A percentile compares a stretch with the other conserved stretches of the same genome.
These are phyloP conservation scores for Creontiades dilutus DNA, from an alignment of 2,888 invertebrate species.

Conservation along the genomic window DNA sequence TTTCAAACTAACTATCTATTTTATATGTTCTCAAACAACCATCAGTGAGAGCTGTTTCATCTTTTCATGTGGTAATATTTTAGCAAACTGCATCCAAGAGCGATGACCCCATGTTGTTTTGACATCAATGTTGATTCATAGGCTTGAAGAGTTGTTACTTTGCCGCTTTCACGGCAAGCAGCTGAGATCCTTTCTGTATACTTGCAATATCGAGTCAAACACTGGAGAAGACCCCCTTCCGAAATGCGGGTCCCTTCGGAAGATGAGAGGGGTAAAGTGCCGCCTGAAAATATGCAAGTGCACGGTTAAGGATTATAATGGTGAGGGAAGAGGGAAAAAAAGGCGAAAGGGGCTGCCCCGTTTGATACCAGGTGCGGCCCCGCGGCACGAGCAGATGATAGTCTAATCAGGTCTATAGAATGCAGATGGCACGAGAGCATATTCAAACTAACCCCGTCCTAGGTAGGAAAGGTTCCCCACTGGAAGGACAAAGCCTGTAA, in stretches of 20 bases:
- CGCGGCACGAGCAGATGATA: constrained; percentile 70
- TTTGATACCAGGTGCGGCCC: constrained; percentile 50
- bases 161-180: no score
- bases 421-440: constrained; percentile 71
- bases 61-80: no score
- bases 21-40: no score
- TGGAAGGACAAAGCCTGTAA: constrained; percentile 52
- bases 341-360: not conserved
- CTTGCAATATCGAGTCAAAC: constrained; percentile 7
- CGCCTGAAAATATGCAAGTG: constrained; percentile 66
- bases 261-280: constrained; percentile 53
- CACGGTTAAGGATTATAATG: constrained; percentile 57
- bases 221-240: not conserved
- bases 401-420: constrained; percentile 72
- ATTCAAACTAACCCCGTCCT: constrained; percentile 70
- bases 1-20: no score
- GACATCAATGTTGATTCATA: no score
- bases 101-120: no score
- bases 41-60: no score
- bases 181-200: no score
- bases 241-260: constrained; percentile 4
- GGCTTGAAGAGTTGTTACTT: no score
- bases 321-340: not conserved
- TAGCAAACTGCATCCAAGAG: no score
- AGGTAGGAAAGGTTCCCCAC: constrained; percentile 68